Percentiles rank a stretch among this genome's conserved stretches.
These are phyloP conservation scores for Odontothrips loti DNA, from an alignment of 2,888 invertebrate genomes.

Conservation along the genomic window DNA sequence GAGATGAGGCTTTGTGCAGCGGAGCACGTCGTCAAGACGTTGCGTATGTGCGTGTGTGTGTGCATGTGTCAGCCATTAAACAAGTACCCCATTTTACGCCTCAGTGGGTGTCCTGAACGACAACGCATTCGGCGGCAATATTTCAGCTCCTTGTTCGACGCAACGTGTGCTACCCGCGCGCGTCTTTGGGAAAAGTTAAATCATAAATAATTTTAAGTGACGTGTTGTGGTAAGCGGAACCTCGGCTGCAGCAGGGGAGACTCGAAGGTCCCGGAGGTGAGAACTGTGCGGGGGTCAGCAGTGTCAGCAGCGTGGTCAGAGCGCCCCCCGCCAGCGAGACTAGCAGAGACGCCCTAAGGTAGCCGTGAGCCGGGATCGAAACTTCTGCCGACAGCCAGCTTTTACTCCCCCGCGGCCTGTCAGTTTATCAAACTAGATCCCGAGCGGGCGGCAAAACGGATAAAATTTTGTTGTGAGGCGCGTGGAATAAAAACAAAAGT, in stretches of 20 bases:
- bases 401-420: too few relatives aligned
- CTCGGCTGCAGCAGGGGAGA: background rate
- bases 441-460: too few relatives aligned
- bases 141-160: conserved; percentile 16
- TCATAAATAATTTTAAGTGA: conserved; percentile 22
- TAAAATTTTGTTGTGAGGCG: too few relatives aligned
- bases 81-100: conserved; percentile 18
- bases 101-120: conserved; percentile 16
- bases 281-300: background rate
- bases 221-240: conserved; percentile 22
- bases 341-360: background rate
- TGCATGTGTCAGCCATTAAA: background rate
- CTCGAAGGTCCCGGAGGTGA: background rate
- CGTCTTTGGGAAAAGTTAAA: conserved; percentile 22
- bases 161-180: background rate
- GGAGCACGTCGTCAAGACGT: background rate
- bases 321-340: background rate
- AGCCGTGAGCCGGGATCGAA: too few relatives aligned
- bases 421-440: too few relatives aligned
- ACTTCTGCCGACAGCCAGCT: too few relatives aligned
- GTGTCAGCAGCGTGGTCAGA: background rate
- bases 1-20: background rate
- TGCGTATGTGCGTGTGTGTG: background rate
- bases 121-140: conserved; percentile 10
- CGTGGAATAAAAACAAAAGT: too few relatives aligned